Conservation (phyloP, 2,888 invertebrate species). For the Drosophila sordidapex region DNA sequence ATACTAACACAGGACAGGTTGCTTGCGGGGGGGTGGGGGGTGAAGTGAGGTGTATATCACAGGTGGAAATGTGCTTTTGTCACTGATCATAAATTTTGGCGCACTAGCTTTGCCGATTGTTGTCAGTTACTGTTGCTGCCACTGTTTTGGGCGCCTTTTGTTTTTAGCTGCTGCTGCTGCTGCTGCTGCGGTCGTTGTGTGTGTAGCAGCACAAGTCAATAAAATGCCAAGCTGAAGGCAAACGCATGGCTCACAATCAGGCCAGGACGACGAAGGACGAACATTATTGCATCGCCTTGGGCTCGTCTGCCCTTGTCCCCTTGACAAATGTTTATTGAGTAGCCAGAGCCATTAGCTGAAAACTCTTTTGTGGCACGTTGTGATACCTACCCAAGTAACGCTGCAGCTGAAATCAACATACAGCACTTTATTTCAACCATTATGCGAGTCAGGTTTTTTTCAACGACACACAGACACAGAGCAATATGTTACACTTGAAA, state of each 20-base stretch:
- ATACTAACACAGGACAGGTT: slow-evolving; percentile 11
- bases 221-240: slow-evolving; percentile 13
- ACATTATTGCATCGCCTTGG: slow-evolving; percentile 40
- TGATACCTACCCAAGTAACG: slow-evolving; percentile 15
- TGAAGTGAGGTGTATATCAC: slow-evolving; percentile 66
- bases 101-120: slow-evolving; percentile 44
- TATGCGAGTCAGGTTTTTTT: slow-evolving; percentile 37
- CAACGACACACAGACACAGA: not conserved
- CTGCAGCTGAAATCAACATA: slow-evolving; percentile 15
- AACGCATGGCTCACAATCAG: slow-evolving; percentile 14
- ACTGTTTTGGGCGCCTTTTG: slow-evolving; percentile 35
- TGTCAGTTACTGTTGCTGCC: slow-evolving; percentile 19
- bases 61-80: slow-evolving; percentile 80
- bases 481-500: slow-evolving; percentile 4
- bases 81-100: slow-evolving; percentile 78
- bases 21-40: not conserved
- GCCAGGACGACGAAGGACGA: slow-evolving; percentile 8
- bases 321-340: slow-evolving; percentile 75
- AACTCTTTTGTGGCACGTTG: slow-evolving; percentile 25
- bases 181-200: slow-evolving; percentile 18
- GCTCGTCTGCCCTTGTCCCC: not conserved
- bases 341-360: slow-evolving; percentile 67
- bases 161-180: slow-evolving; percentile 33
- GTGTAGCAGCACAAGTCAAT: not conserved
- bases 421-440: slow-evolving; percentile 45